These are phyloP conservation scores for Rhyacichthys aspro DNA, from an alignment of 2,797 vertebrate genomes.

Conservation along the genomic window DNA sequence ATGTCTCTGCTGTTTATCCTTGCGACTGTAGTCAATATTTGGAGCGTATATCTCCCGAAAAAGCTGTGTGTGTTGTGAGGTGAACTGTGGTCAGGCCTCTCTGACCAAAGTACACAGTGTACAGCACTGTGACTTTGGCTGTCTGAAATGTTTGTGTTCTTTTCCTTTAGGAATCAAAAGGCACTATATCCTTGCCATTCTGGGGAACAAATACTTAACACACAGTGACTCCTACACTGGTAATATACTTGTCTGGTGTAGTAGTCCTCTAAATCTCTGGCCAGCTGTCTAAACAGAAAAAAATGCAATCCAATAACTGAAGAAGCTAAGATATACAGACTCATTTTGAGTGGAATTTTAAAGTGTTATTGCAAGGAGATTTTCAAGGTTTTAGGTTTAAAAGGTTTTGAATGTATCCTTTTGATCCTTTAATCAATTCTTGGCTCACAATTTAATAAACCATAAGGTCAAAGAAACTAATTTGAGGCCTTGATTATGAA, in stretches of 20 bases:
- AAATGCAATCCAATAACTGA: constrained; percentile 51
- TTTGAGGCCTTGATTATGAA: background rate
- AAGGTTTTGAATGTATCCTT: constrained; percentile 25
- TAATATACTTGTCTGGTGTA: constrained; percentile 52
- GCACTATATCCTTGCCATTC: constrained; percentile 50
- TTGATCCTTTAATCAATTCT: constrained; percentile 8
- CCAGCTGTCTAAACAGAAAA: constrained; percentile 74
- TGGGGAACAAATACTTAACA: constrained; percentile 40
- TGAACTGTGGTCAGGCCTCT: constrained; percentile 7
- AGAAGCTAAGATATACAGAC: constrained; percentile 38
- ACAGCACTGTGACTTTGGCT: constrained; percentile 45
- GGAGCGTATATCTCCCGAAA: background rate
- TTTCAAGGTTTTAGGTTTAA: constrained; percentile 10
- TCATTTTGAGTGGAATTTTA: constrained; percentile 46
- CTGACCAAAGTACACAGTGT: constrained; percentile 39
- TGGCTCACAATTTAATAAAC: too few species aligned
- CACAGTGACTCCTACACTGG: constrained; percentile 56
- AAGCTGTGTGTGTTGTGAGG: constrained; percentile 12
- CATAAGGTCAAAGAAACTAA: background rate
- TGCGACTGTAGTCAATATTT: too few species aligned
- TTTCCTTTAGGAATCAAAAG: constrained; percentile 53
- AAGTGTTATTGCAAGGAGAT: constrained; percentile 21
- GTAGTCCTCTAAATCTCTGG: constrained; percentile 44
- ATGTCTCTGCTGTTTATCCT: constrained; percentile 2
- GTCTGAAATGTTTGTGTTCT: constrained; percentile 58